Evolutionary conservation across 2,797 vertebrate genomes (phyloP), one percentile per base, ranked within the genome.

Genomic region (Silurus lanzhouensis): DNA sequence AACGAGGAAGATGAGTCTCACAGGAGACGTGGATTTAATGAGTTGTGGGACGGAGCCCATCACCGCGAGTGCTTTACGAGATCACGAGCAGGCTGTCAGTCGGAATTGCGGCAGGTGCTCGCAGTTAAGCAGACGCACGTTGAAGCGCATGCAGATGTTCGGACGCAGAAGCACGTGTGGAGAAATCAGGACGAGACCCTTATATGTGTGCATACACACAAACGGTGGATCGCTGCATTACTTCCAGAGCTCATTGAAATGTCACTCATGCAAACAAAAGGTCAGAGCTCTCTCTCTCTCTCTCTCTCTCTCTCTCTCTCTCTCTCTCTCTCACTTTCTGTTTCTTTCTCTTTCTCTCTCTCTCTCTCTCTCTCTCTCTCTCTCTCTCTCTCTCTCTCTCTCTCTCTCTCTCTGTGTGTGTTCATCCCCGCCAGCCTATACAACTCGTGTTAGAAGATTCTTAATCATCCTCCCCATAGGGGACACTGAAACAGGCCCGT

Each of bases 21-120:
- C 90, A 89, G 93, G 88, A 82, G 91, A 88, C 78, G 52, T 15
- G 82, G 48, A 72, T 58, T 89, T 94, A 94, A 95, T 94, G 91
- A 94, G 93, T 93, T 91, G 91, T 89, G 91, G 91, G 93, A 91
- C 79, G 82, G 79, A 70, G 90, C 90, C 86, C 90, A 86, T 87
- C 88, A 86, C 87, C 89, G 88, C 88, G 85, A 64, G 52, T 84
- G 86, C 87, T 92, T 94, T 94, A 94, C 90, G 88, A 91, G 93
- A 93, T 93, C 91, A 82, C 80, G 91, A 91, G 91, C 86, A 75
- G 72, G 48, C 85, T 66, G 85, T 27, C 72, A 82, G 72, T 84
- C 78, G 14, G 38, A 10, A 66, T n/a, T 14, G 10, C 63, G 44
- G 82, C 82, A 64, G 82, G 71, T 63, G 71, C 44, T 52, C 44